Evolutionary conservation across 2,113 vertebrate genomes (phyloP).

Genomic region (Butorides virescens): DNA sequence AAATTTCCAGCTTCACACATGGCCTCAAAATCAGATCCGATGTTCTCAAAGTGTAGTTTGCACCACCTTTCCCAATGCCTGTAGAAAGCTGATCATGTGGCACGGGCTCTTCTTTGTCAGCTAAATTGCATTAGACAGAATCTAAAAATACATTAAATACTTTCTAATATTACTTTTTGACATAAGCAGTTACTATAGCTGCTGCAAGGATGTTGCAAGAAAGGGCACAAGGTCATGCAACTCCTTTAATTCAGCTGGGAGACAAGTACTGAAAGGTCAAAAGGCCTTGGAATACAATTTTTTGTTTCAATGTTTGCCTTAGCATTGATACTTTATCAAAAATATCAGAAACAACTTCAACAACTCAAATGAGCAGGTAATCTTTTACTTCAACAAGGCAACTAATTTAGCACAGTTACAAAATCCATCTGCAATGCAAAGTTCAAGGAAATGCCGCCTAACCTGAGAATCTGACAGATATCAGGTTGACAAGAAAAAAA

Average conservation of each 20-base stretch:
- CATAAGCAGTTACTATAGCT: slow-evolving; percentile 20
- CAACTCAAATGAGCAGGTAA: neutral
- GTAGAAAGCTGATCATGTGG: neutral
- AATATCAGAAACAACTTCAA: neutral
- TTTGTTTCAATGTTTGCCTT: neutral
- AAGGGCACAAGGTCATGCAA: neutral
- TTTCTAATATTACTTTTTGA: slow-evolving; percentile 39
- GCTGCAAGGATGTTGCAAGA: neutral
- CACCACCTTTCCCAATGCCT: neutral
- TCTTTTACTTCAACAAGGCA: neutral
- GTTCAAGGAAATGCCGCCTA: neutral
- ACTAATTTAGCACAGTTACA: neutral
- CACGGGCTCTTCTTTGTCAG: slow-evolving; percentile 3
- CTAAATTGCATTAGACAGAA: slow-evolving; percentile 32
- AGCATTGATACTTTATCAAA: neutral
- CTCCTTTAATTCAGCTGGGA: neutral
- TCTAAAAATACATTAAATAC: slow-evolving; percentile 51
- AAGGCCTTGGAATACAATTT: neutral
- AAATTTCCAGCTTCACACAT: neutral
- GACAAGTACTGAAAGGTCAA: neutral
- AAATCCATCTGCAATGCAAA: neutral
- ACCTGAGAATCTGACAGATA: neutral
- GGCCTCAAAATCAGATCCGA: neutral
- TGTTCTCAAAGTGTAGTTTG: neutral
- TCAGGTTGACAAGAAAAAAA: neutral